A percentile compares a stretch with the other conserved stretches of the same genome.
Evolutionary conservation across 2,113 vertebrate genomes (phyloP).

Genomic region (Ammodramus savannarum): DNA sequence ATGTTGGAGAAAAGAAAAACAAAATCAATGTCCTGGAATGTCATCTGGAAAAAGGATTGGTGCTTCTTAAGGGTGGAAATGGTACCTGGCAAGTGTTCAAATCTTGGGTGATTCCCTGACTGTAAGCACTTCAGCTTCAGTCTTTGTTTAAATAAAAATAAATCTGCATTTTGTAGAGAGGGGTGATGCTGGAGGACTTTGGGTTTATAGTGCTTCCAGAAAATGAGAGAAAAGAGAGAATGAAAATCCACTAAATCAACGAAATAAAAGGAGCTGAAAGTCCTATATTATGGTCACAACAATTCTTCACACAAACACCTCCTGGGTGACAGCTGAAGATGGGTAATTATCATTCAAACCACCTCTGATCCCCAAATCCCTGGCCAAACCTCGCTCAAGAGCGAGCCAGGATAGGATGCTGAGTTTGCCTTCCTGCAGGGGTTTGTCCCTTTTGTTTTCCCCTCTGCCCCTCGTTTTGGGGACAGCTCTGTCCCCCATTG

Average conservation of each 20-base stretch:
- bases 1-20: background rate
- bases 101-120: background rate
- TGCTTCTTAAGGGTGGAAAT: background rate
- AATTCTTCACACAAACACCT: background rate
- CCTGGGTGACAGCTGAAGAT: background rate
- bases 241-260: background rate
- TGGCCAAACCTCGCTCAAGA: background rate
- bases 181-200: background rate
- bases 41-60: background rate
- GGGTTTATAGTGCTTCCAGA: background rate
- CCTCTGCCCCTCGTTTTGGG: background rate
- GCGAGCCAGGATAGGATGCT: background rate
- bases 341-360: background rate
- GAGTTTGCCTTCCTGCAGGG: background rate
- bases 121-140: background rate
- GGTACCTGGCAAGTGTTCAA: background rate
- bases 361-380: background rate
- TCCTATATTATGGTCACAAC: background rate
- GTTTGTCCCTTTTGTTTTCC: background rate
- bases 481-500: rapidly evolving
- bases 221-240: background rate
- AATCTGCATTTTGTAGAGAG: background rate
- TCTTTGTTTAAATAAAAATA: background rate
- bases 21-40: background rate
- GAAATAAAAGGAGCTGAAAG: constrained; percentile 13